phyloP scores from a whole-genome alignment of 2,113 vertebrate genomes.

The Probosciger aterrimus region DNA sequence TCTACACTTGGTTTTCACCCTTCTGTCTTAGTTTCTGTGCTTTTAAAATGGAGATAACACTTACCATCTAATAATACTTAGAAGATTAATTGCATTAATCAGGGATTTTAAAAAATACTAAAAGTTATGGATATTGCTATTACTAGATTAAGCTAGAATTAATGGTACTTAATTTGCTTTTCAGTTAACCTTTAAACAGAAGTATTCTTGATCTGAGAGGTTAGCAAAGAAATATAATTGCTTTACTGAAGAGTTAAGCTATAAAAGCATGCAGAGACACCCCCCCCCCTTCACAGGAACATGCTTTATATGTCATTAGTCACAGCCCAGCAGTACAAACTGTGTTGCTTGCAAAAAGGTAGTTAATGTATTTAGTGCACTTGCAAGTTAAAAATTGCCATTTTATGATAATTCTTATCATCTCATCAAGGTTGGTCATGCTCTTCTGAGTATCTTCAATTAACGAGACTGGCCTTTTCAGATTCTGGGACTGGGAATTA shows the following conservation, averaged over 20 bases:
- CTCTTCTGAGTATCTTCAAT: constrained; percentile 7
- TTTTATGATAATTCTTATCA: not conserved
- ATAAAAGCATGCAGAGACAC: not conserved
- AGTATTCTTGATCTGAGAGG: not conserved
- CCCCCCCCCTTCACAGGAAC: not conserved
- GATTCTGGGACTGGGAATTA: constrained; percentile 9
- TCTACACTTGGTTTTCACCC: not conserved
- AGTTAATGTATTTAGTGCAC: not conserved
- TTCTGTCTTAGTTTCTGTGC: not conserved
- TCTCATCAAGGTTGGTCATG: not conserved
- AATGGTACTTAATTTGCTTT: not conserved
- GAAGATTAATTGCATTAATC: not conserved
- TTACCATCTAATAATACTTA: not conserved
- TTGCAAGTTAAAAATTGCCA: not conserved
- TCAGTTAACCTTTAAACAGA: not conserved
- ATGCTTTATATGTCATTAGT: not conserved
- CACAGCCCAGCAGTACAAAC: not conserved
- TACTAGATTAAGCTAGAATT: not conserved
- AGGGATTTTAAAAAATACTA: not conserved
- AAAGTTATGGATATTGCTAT: not conserved
- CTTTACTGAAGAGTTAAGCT: not conserved
- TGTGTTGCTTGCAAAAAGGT: not conserved
- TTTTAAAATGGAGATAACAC: not conserved
- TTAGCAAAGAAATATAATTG: not conserved
- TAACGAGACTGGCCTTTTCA: not conserved